These are phyloP conservation scores for Mirza zaza DNA, from an alignment of 2,113 vertebrate genomes.

Conservation along the genomic window DNA sequence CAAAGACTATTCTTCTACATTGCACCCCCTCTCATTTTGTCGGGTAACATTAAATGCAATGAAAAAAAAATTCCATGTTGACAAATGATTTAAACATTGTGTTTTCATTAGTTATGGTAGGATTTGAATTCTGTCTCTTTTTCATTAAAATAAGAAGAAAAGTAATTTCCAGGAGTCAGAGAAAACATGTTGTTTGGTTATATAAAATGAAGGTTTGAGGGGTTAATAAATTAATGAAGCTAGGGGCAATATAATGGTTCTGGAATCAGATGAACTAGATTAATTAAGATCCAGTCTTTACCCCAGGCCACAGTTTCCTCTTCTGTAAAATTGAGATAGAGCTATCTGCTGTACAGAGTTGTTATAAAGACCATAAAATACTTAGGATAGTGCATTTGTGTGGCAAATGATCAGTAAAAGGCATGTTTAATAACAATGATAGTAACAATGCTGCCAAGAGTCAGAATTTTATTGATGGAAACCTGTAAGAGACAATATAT, in stretches of 20 bases:
- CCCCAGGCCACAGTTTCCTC: background rate
- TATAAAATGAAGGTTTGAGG: background rate
- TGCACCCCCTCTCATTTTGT: background rate
- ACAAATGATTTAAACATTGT: background rate
- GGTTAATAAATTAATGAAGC: background rate
- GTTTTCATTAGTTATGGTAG: background rate
- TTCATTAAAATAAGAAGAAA: background rate
- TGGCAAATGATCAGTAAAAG: background rate
- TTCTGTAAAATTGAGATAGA: background rate
- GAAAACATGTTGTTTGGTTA: background rate
- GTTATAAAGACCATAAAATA: background rate
- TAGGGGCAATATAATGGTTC: background rate
- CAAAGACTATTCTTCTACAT: background rate
- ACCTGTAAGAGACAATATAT: background rate
- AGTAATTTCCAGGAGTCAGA: background rate
- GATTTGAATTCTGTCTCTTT: background rate
- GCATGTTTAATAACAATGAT: background rate
- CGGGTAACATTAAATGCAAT: background rate
- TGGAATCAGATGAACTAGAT: background rate
- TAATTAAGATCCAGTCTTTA: background rate
- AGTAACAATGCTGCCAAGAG: background rate
- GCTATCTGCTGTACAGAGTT: background rate
- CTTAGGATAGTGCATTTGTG: background rate
- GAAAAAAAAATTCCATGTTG: background rate
- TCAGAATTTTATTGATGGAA: slow-evolving; percentile 26